A percentile compares a stretch with the other conserved stretches of the same genome.
phyloP scores from a whole-genome alignment of 2,797 vertebrate genomes.

The Schizopygopsis pylzovi region DNA sequence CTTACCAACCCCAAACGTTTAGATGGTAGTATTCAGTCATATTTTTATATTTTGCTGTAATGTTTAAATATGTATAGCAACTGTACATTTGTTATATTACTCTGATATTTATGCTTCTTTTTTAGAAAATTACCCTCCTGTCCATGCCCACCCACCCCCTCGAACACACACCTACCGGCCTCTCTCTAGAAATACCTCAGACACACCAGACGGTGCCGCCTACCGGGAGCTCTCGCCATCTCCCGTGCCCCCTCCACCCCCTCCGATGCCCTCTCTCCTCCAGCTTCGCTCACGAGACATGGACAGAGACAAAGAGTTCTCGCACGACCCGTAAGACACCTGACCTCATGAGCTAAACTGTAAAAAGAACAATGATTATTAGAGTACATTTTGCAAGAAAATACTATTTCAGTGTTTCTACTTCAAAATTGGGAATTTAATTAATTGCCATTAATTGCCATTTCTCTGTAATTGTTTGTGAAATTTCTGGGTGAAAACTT shows the following conservation, averaged over 20 bases:
- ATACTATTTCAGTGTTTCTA: neutral
- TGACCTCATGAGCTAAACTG: neutral
- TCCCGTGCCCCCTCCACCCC: conserved; percentile 84
- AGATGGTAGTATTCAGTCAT: neutral
- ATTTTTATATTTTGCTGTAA: neutral
- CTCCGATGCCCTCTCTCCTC: conserved; percentile 81
- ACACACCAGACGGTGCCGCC: conserved; percentile 71
- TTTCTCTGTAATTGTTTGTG: neutral
- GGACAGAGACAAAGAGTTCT: conserved; percentile 76
- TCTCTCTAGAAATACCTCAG: conserved; percentile 88
- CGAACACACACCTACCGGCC: conserved; percentile 94
- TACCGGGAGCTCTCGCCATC: conserved; percentile 76
- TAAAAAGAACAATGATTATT: neutral
- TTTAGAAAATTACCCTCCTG: conserved; percentile 82
- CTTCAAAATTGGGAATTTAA: neutral
- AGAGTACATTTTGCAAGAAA: neutral
- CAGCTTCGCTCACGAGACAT: conserved; percentile 87
- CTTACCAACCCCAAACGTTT: neutral
- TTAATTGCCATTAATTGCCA: neutral
- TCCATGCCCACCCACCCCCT: conserved; percentile 91
- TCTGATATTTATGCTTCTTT: neutral
- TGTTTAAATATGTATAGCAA: neutral
- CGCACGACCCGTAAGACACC: conserved; percentile 84
- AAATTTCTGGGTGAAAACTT: neutral
- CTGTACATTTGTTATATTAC: neutral